A percentile compares a stretch with the other conserved stretches of the same genome.
These are phyloP conservation scores for Drosophila prosaltans DNA, from an alignment of 1,140 invertebrate genomes.

Conservation along the genomic window DNA sequence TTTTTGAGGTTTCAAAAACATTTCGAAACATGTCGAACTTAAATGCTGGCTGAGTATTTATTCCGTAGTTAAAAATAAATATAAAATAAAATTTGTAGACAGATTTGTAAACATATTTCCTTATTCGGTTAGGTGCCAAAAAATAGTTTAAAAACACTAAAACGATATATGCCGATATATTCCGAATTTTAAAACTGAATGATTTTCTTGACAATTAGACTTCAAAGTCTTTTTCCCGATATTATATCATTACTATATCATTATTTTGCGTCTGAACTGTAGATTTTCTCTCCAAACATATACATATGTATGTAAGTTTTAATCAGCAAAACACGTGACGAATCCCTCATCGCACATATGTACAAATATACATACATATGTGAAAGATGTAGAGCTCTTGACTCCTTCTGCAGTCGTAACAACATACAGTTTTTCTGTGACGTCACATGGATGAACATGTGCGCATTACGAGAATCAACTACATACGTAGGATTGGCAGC, in stretches of 20 bases:
- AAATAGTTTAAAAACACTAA: no score
- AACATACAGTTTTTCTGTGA: conserved; percentile 32
- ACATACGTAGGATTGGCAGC: background rate
- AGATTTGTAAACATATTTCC: no score
- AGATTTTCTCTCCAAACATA: conserved; percentile 2
- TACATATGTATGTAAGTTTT: conserved; percentile 1
- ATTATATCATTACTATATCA: no score
- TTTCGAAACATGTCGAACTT: background rate
- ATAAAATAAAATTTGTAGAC: no score
- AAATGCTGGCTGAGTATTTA: background rate
- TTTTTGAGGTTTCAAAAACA: background rate
- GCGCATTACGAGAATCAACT: conserved; percentile 51
- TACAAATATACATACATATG: background rate
- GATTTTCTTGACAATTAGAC: no score
- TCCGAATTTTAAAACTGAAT: no score
- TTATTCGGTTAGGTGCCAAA: no score
- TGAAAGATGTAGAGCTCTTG: background rate
- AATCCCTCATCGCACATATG: background rate
- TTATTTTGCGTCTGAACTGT: no score
- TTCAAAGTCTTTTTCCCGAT: no score
- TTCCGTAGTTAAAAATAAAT: no score
- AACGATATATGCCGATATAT: no score
- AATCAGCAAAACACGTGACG: background rate
- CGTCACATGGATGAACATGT: conserved; percentile 71
- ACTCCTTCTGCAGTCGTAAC: conserved; percentile 29